A percentile compares a stretch with the other conserved stretches of the same genome.
Conservation (phyloP, 2,888 invertebrate species). For the Andrena flavipes region DNA sequence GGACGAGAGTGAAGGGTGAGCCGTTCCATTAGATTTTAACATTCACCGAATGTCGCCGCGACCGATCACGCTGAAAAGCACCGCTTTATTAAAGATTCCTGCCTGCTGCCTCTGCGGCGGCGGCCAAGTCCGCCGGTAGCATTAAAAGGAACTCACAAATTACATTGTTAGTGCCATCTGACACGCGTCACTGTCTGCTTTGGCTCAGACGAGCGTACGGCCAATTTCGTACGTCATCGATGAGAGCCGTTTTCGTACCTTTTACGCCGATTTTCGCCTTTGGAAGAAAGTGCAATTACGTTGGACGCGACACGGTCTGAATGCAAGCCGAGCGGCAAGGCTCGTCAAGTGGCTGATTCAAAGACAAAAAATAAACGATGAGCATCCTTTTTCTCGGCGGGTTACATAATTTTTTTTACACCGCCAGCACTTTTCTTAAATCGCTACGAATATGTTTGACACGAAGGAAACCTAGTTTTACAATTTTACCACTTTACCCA, state of each 20-base stretch:
- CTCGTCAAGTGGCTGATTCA: not conserved
- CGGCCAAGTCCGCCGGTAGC: conserved; percentile 51
- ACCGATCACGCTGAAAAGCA: conserved; percentile 10
- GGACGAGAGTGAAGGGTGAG: not conserved
- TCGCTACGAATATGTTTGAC: no score
- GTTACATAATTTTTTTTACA: not conserved
- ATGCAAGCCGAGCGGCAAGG: no score
- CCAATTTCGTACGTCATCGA: not conserved
- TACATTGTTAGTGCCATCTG: conserved; percentile 65
- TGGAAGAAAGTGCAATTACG: not conserved
- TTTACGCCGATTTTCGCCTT: not conserved
- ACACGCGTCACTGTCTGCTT: conserved; percentile 38
- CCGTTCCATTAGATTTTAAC: not conserved
- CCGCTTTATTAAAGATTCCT: conserved; percentile 43
- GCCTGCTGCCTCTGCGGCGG: conserved; percentile 29
- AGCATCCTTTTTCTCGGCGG: not conserved
- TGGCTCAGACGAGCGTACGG: not conserved
- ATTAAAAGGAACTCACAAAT: conserved; percentile 75
- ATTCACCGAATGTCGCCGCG: conserved; percentile 19
- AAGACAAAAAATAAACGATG: not conserved
- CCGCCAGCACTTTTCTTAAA: no score
- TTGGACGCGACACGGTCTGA: no score
- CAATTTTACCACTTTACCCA: no score
- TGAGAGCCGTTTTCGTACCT: not conserved
- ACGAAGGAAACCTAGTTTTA: no score